Percentiles rank a stretch among this genome's conserved stretches.
Conservation (phyloP, 2,888 invertebrate genomes). For the Blastobasis adustella region DNA sequence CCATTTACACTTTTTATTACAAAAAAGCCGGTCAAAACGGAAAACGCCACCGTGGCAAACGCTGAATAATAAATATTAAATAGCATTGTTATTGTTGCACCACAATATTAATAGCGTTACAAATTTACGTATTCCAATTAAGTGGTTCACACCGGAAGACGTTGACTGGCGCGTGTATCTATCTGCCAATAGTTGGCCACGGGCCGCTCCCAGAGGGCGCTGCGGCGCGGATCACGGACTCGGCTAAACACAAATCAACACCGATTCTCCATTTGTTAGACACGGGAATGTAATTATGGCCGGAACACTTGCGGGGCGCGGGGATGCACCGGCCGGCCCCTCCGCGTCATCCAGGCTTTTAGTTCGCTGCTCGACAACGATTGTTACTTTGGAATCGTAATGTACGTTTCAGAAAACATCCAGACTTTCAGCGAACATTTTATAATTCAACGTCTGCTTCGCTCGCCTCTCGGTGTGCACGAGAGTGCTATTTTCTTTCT, state of each 20-base stretch:
- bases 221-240: conserved; percentile 47
- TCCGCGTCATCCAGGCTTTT: conserved; percentile 66
- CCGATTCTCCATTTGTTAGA: conserved; percentile 78
- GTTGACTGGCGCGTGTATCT: not conserved
- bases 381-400: conserved; percentile 59
- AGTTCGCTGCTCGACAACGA: conserved; percentile 62
- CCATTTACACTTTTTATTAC: conserved; percentile 21
- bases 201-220: conserved; percentile 1
- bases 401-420: conserved; percentile 35
- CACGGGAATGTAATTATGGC: conserved; percentile 77
- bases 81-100: no score
- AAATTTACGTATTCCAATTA: no score
- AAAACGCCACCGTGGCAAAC: no score
- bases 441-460: not conserved
- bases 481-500: no score
- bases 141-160: not conserved
- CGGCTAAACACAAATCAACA: conserved; percentile 75
- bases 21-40: not conserved
- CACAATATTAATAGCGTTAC: no score
- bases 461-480: no score
- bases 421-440: conserved; percentile 20
- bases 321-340: conserved; percentile 32
- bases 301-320: conserved; percentile 54
- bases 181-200: no score
- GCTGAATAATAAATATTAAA: no score